Percentiles rank a stretch among this genome's conserved stretches.
These are phyloP conservation scores for Pandion haliaetus DNA, from an alignment of 2,113 vertebrate species.

Conservation along the genomic window DNA sequence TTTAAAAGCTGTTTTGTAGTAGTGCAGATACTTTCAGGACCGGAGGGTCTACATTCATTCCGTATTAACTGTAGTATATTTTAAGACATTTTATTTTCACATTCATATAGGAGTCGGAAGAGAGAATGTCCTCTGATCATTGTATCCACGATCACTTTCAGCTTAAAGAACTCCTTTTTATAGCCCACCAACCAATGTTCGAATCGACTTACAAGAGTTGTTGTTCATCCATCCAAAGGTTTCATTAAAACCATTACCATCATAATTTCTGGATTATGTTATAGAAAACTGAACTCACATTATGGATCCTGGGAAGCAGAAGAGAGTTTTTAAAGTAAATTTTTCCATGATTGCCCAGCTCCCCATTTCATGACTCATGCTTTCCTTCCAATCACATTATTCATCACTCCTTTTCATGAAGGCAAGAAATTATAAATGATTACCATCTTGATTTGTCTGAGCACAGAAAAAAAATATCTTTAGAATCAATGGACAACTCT, in stretches of 20 bases:
- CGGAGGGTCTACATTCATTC: background rate
- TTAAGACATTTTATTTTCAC: slow-evolving; percentile 15
- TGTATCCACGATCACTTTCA: background rate
- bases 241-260: background rate
- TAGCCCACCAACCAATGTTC: background rate
- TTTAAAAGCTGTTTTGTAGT: slow-evolving; percentile 23
- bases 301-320: background rate
- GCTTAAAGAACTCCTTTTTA: background rate
- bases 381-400: slow-evolving; percentile 59
- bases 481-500: slow-evolving; percentile 52
- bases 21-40: background rate
- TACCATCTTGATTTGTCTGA: slow-evolving; percentile 47
- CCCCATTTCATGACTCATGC: slow-evolving; percentile 45
- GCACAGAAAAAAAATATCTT: slow-evolving; percentile 42
- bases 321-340: slow-evolving; percentile 10
- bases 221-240: background rate
- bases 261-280: background rate
- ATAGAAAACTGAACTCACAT: slow-evolving; percentile 18
- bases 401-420: slow-evolving; percentile 57
- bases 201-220: background rate
- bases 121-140: background rate
- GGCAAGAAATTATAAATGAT: slow-evolving; percentile 60
- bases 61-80: background rate
- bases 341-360: slow-evolving; percentile 54
- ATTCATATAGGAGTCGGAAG: background rate